Base-by-base conservation (phyloP, 2,797 vertebrate genomes). In the Cygnus olor region DNA sequence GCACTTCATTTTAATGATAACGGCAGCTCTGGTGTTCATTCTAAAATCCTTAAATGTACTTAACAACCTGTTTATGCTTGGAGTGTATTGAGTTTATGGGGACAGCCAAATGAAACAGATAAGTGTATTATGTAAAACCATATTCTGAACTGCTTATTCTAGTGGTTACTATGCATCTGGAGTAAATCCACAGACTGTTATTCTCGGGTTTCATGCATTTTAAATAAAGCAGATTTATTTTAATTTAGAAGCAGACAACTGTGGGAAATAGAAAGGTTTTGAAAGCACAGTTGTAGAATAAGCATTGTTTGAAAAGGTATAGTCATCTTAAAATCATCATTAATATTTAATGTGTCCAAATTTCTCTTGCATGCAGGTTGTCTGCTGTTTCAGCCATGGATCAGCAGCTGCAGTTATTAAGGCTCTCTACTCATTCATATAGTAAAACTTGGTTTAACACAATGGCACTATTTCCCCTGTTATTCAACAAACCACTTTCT, bases 1-100 rank as follows among this genome's bases (percentile, higher is more conserved):
- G 73, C 85, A 94, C 93, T 97, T 98, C 86, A 92, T 97, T 97
- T 97, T 97, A 97, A 97, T 90, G 96, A 94, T 95, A 96, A 97
- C 51, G 6, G 85, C 68, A 94, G 84, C 85, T 97, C 95, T 96
- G 87, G 60, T 96, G 54, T 95, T 97, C 93, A 83, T 95, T 96
- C 72, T 92, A 86, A 98, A 97, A 97, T 95, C 93, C 94, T 97
- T 97, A 94, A 96, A 94, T 96, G 66, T 97, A 94, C 85, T 97
- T 98, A 97, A 98, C 93, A 97, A 94, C 56, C 80, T 97, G 95
- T 95, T 98, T 96, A 95, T 96, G 84, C 89, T 97, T 93, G 83
- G 81, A 95, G 85, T 95, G 71, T 89, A 93, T 70, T 72, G 91
- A 95, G 79, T 96, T 97, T 95, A 94, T 96, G 72, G 76, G 74